Percentiles rank a stretch among this genome's conserved stretches.
Conservation (phyloP, 2,113 vertebrate genomes). For the Pteropus alecto region DNA sequence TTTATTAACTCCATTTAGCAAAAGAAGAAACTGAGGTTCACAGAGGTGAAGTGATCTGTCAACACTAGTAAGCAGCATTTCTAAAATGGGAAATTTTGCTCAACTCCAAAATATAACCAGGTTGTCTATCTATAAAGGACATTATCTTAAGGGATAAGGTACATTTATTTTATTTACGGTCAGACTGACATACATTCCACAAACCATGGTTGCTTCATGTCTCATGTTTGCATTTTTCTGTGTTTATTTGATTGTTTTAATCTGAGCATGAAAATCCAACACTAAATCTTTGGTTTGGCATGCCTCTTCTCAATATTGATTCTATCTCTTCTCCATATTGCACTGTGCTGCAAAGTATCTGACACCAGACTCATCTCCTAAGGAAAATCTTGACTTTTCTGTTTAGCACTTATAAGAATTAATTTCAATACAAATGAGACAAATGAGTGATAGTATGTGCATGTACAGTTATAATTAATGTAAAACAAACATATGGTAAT, state of each 20-base stretch:
- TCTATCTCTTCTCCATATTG: neutral
- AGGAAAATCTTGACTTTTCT: constrained; percentile 14
- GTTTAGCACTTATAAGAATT: constrained; percentile 32
- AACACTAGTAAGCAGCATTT: neutral
- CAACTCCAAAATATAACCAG: neutral
- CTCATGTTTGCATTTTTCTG: neutral
- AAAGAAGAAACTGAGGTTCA: neutral
- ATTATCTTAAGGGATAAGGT: neutral
- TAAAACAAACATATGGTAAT: neutral
- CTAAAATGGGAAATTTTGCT: neutral
- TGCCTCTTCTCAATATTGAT: neutral
- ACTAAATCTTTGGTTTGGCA: neutral
- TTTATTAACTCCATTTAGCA: neutral
- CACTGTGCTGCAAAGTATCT: neutral
- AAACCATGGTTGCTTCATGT: neutral
- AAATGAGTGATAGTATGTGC: neutral
- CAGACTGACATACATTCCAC: neutral
- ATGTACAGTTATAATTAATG: neutral
- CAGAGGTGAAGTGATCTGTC: neutral
- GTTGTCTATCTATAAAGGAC: neutral
- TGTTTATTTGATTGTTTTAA: neutral
- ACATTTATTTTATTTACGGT: neutral
- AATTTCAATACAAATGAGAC: constrained; percentile 30
- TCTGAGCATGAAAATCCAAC: neutral
- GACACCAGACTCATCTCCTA: constrained; percentile 28